These are phyloP conservation scores for mouse (Mus musculus) DNA, from an alignment of 2,113 vertebrate species.

Conservation along the genomic window DNA sequence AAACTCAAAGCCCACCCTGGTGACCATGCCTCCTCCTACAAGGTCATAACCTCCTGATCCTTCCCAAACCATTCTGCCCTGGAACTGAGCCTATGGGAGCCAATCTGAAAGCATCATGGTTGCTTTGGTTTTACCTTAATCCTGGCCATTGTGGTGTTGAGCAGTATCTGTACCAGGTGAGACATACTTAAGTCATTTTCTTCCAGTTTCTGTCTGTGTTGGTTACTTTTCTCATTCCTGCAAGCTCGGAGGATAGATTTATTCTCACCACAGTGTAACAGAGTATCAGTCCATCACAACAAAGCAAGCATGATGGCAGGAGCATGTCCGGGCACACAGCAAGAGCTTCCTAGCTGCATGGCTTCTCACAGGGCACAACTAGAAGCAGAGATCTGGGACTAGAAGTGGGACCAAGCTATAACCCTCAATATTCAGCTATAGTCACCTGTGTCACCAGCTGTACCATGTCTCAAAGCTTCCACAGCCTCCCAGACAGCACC, in stretches of 20 bases:
- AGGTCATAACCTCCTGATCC: not conserved
- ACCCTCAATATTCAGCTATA: not conserved
- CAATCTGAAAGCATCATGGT: not conserved
- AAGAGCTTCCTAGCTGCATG: not conserved
- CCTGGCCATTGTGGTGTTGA: not conserved
- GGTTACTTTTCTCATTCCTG: not conserved
- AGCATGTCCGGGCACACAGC: not conserved
- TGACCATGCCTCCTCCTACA: not conserved
- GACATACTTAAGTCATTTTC: not conserved
- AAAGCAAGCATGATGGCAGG: not conserved
- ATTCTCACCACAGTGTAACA: too few species aligned
- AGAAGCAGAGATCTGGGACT: not conserved
- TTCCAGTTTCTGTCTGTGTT: not conserved
- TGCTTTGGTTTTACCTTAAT: not conserved
- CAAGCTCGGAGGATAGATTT: not conserved
- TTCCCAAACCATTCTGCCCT: not conserved
- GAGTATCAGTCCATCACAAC: not conserved
- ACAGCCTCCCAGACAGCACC: not conserved
- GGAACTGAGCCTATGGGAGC: not conserved
- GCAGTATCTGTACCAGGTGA: not conserved
- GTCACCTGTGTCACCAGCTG: not conserved
- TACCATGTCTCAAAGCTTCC: not conserved
- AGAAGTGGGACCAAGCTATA: too few species aligned
- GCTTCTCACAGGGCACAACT: not conserved
- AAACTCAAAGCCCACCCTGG: not conserved